Base-by-base conservation (phyloP, 2,797 vertebrate genomes). In the Anableps anableps region DNA sequence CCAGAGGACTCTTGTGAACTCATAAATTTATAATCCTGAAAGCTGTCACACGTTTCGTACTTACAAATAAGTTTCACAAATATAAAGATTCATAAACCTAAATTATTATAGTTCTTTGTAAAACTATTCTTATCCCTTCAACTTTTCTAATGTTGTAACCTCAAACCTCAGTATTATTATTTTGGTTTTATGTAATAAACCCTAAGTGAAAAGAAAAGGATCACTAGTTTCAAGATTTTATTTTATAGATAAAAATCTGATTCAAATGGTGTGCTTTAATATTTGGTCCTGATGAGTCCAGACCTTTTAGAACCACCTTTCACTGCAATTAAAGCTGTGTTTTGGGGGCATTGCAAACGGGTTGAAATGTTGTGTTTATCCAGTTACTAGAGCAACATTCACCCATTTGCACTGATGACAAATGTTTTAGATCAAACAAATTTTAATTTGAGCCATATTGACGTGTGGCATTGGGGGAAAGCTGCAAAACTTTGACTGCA, bases 11-110 rank as follows among this genome's bases (percentile, higher is more conserved):
- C 55, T 71, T 71, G 60, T 82, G 79, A 75, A 78, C 73, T 26
- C 82, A 80, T 74, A 58, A 64, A 21, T 19, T n/a, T 43, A 17
- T 79, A 77, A 76, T 53, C 34, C 51, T 51, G 41, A 60, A 51
- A 19, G 72, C 51, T 62, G 71, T 11, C 3, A 1, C 1, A 77
- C 72, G 50, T 66, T 74, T 74, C 17, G 3, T 36, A 36, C 72
- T 83, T 77, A 64, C 60, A 70, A 78, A 45, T 43, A 21, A 68
- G 10, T 34, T 72, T 43, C 0, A 77, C n/a, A 14, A 17, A 47
- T 76, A 13, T 58, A 3, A 71, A 76, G 70, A 38, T 68, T 19
- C 47, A 72, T 51, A 45, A 58, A 41, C 47, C n/a, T 58, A n/a
- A 14, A 9, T 3, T 38, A 11, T 3, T 26, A 66, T 36, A 51